Evolutionary conservation across 2,888 invertebrate genomes (phyloP).

Genomic region (Stictocephala bisonia): DNA sequence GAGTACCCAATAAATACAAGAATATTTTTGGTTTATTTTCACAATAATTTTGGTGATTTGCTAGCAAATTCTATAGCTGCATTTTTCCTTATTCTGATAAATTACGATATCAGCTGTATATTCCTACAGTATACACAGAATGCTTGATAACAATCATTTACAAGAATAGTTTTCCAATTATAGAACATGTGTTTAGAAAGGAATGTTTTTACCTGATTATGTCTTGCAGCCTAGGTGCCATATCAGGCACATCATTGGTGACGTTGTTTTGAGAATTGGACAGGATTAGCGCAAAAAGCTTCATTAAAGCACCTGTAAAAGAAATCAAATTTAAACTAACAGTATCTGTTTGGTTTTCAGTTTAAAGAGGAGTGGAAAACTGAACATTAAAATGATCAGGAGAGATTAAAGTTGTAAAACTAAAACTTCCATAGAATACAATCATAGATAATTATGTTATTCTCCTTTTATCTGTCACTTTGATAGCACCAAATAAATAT

Average conservation of each 20-base stretch:
- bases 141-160: too few relatives aligned
- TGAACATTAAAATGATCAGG: constrained; percentile 1
- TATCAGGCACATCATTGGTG: constrained; percentile 37
- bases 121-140: too few relatives aligned
- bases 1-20: too few relatives aligned
- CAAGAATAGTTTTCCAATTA: too few relatives aligned
- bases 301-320: constrained; percentile 62
- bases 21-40: too few relatives aligned
- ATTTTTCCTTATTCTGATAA: too few relatives aligned
- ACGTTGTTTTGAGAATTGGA: constrained; percentile 50
- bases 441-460: background rate
- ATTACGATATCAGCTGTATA: too few relatives aligned
- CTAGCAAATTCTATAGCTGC: too few relatives aligned
- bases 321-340: constrained; percentile 46
- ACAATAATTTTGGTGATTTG: too few relatives aligned
- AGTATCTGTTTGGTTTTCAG: too few relatives aligned
- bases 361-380: too few relatives aligned
- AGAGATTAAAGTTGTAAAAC: background rate
- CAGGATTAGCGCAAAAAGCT: constrained; percentile 68
- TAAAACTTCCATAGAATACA: background rate
- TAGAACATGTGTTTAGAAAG: background rate
- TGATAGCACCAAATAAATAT: background rate
- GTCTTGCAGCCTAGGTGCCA: constrained; percentile 67
- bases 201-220: constrained; percentile 68
- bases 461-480: background rate